Evolutionary conservation across 2,888 invertebrate genomes (phyloP).

Genomic region (Drepana falcataria): DNA sequence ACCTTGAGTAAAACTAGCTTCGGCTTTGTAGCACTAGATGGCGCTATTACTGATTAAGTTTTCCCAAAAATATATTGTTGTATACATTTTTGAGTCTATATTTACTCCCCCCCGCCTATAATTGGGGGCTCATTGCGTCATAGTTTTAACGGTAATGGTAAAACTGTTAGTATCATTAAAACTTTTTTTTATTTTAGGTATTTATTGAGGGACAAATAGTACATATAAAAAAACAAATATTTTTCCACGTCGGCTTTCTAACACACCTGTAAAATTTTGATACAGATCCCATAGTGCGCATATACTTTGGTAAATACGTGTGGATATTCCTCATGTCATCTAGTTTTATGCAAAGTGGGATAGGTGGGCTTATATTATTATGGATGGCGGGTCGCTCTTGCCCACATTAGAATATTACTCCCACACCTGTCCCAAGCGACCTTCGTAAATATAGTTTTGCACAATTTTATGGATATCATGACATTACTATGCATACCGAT

Average conservation of each 20-base stretch:
- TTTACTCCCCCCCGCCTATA: too few species aligned
- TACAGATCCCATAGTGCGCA: conserved; percentile 7
- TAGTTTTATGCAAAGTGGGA: conserved; percentile 39
- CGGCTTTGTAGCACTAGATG: background rate
- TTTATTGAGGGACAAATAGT: too few species aligned
- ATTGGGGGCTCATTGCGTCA: too few species aligned
- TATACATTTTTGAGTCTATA: too few species aligned
- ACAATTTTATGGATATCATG: conserved; percentile 42
- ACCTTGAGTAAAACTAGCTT: background rate
- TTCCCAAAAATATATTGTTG: too few species aligned
- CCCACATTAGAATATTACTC: conserved; percentile 71
- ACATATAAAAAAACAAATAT: too few species aligned
- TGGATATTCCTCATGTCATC: conserved; percentile 22
- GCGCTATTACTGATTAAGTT: background rate
- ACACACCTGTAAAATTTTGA: too few species aligned
- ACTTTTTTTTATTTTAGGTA: too few species aligned
- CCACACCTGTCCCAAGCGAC: conserved; percentile 58
- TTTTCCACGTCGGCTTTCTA: too few species aligned
- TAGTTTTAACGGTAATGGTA: too few species aligned
- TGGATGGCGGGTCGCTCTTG: conserved; percentile 63
- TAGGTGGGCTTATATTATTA: conserved; percentile 59
- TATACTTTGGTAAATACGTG: background rate
- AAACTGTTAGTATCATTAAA: too few species aligned
- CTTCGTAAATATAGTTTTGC: conserved; percentile 60
- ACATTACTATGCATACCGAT: conserved; percentile 41